These are phyloP conservation scores for Antechinus flavipes DNA, from an alignment of 2,113 vertebrate genomes.

Conservation along the genomic window DNA sequence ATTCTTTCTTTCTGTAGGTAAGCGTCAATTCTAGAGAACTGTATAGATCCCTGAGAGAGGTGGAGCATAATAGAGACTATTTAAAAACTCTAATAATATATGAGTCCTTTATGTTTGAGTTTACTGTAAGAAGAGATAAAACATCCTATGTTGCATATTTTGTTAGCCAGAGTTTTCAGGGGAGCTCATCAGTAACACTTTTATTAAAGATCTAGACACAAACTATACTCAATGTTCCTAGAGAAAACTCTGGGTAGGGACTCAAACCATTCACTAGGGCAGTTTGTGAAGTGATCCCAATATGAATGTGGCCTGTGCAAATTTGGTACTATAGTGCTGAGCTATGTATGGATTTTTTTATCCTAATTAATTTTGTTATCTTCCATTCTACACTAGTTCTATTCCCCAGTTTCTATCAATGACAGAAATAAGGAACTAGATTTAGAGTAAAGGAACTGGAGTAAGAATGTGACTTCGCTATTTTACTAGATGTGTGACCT, in stretches of 20 bases:
- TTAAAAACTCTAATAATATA: neutral
- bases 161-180: neutral
- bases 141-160: neutral
- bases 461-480: neutral
- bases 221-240: neutral
- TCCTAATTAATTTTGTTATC: slow-evolving; percentile 27
- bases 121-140: neutral
- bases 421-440: neutral
- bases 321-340: neutral
- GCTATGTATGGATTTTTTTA: slow-evolving; percentile 21
- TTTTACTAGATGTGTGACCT: neutral
- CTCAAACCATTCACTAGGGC: neutral
- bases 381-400: neutral
- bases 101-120: neutral
- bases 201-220: neutral
- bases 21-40: neutral
- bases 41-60: neutral
- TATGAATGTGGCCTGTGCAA: neutral
- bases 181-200: neutral
- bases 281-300: neutral
- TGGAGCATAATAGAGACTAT: neutral
- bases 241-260: neutral
- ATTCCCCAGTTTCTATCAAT: neutral
- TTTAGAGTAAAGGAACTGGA: neutral
- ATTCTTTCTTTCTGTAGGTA: neutral